Base-by-base conservation (phyloP, 2,888 invertebrate genomes). In the Synanthedon tipuliformis region DNA sequence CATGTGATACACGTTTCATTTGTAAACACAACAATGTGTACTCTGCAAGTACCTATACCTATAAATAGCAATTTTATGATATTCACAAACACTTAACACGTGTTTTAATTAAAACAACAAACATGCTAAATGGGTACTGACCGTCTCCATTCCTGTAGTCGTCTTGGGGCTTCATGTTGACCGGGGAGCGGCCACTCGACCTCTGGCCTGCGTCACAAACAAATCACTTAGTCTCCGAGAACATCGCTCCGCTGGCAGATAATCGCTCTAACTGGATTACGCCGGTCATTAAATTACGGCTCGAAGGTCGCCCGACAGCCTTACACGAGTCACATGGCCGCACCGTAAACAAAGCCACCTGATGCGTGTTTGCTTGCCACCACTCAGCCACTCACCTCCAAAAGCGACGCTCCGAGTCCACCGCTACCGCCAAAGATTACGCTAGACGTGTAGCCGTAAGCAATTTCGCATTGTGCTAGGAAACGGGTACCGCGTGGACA, bases 61-160 rank as follows among this genome's bases (percentile, higher is more conserved):
- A 2, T 27, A 27, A 27, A 27, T 34, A 34, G 34, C 34, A 34
- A 34, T 0, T 10, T n/a, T 10, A 10, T 34, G 34, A 5, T 23
- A 23, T 34, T 34, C 10, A 8, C 7, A 8, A 34, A 34, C 34
- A 34, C 10, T 34, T 7, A 10, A 34, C 34, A 34, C 10, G 34
- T 34, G 34, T 34, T 3, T 34, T 34, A 34, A 34, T 5, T 10
- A 34, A 23, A 23, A 23, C 23, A 23, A 18, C 3, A 18, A 27
- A 27, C 27, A 27, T 4, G 27, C 27, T 7, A 27, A 41, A 15
- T 49, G 40, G 40, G 4, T 8, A 60, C 78, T 79, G 60, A 79
- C 80, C 79, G 56, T 81, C 78, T 41, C 81, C 81, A 64, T 82
- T 81, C 57, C 70, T 69, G 66, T 66, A 72, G 59, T 73, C 73